These are phyloP conservation scores for Salpingus planirostris DNA, from an alignment of 2,888 invertebrate genomes.

Conservation along the genomic window DNA sequence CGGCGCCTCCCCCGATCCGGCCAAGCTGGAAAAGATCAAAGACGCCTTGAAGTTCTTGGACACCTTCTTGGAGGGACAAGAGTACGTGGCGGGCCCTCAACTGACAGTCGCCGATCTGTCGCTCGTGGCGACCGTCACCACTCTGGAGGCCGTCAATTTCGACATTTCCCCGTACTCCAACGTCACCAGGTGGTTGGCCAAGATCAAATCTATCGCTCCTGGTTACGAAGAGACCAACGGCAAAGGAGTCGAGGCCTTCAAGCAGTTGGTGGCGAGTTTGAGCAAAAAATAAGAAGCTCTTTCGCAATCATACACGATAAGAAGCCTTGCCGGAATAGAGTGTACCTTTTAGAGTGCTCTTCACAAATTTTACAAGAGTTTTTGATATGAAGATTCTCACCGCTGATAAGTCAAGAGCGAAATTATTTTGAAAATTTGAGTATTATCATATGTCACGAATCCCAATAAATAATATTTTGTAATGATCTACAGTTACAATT, in stretches of 20 bases:
- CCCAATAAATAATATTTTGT: too few relatives aligned
- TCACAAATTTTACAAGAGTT: too few relatives aligned
- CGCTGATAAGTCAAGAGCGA: too few relatives aligned
- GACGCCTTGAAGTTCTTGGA: slow-evolving; percentile 61
- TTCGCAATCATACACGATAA: too few relatives aligned
- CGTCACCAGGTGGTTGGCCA: slow-evolving; percentile 53
- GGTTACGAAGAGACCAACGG: slow-evolving; percentile 46
- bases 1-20: slow-evolving; percentile 46
- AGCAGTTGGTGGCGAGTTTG: slow-evolving; percentile 28
- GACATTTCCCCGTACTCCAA: slow-evolving; percentile 63
- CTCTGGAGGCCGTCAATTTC: slow-evolving; percentile 52
- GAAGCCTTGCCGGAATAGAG: too few relatives aligned
- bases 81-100: slow-evolving; percentile 61
- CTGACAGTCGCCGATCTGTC: slow-evolving; percentile 72
- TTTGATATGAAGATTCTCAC: too few relatives aligned
- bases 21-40: slow-evolving; percentile 59
- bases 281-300: slow-evolving; percentile 4
- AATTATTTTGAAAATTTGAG: too few relatives aligned
- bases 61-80: slow-evolving; percentile 59
- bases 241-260: slow-evolving; percentile 31
- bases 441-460: too few relatives aligned
- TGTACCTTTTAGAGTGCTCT: too few relatives aligned
- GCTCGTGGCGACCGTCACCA: slow-evolving; percentile 59
- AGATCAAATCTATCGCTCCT: slow-evolving; percentile 48
- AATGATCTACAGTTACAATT: too few relatives aligned